phyloP scores from a whole-genome alignment of 2,113 vertebrate species.

The Ginglymostoma cirratum region DNA sequence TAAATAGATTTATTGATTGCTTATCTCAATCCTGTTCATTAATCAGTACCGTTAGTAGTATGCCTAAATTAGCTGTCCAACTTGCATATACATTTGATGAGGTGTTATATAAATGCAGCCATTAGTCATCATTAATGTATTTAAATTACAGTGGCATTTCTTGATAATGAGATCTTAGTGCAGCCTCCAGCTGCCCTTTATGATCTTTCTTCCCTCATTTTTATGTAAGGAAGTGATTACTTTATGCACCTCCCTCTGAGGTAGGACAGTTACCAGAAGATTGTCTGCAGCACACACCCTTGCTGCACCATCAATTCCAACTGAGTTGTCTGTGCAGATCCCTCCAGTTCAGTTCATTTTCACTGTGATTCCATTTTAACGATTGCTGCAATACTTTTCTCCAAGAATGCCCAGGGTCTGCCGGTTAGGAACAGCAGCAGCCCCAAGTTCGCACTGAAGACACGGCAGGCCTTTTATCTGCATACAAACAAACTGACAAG shows the following conservation, averaged over 20 bases:
- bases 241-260: too few relatives aligned
- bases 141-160: neutral
- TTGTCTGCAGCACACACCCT: neutral
- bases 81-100: neutral
- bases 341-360: neutral
- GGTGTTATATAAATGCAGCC: neutral
- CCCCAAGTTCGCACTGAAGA: conserved; percentile 95
- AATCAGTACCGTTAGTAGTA: neutral
- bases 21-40: neutral
- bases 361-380: neutral
- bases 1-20: neutral
- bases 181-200: neutral
- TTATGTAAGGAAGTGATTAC: neutral
- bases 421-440: conserved; percentile 80
- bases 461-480: conserved; percentile 89
- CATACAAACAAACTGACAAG: conserved; percentile 80
- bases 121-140: neutral
- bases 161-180: neutral
- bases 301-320: too few relatives aligned
- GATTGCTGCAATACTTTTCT: neutral
- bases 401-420: conserved; percentile 80
- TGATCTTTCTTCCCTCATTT: neutral
- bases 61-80: neutral
- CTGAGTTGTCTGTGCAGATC: neutral
- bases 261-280: neutral